Base-by-base conservation (phyloP, 2,113 vertebrate species). In the Oceanodroma tethys region DNA sequence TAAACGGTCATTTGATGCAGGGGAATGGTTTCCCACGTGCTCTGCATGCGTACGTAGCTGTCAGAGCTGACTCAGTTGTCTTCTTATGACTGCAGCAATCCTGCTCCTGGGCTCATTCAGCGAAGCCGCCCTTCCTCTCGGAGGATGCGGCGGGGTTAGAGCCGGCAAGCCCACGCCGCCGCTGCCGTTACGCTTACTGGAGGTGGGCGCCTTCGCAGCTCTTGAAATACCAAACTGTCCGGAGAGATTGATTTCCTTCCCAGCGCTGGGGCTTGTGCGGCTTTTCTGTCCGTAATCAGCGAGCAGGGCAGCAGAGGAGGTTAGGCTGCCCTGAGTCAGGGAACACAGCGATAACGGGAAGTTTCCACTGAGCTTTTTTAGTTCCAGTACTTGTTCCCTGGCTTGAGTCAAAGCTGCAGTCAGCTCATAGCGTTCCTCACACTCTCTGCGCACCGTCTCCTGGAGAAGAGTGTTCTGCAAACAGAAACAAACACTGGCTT, bases 341-440 rank as follows among this genome's bases (percentile, higher is more conserved):
- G 94, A 86, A 90, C 94, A 67, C 6, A 76, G 91, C 5, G 95
- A 95, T 70, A 90, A 59, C 2, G 76, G 90, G 12, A 95, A 95
- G 79, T 89, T 94, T 84, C 96, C 97, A 12, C 65, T 59, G 32
- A 92, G 90, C 75, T 92, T 97, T 79, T 90, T 97, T 19, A 98
- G 97, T 79, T 97, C 95, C 95, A 98, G 94, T 27, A 99, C 98
- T 97, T 99, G 98, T 73, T 98, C 98, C 56, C 98, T 98, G 89
- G 98, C 98, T 65, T 95, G 97, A 92, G 98, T 96, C 95, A 99
- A 95, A 25, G 99, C 99, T 43, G 98, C 98, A 2, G 99, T 99
- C 91, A 99, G 98, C 90, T 99, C 98, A 88, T 98, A 98, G 93
- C 99, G 98, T 95, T 99, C 99, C 97, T 98, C 98, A 83, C 99